Evolutionary conservation across 2,888 invertebrate genomes (phyloP).

Genomic region (Aphrophora alni): DNA sequence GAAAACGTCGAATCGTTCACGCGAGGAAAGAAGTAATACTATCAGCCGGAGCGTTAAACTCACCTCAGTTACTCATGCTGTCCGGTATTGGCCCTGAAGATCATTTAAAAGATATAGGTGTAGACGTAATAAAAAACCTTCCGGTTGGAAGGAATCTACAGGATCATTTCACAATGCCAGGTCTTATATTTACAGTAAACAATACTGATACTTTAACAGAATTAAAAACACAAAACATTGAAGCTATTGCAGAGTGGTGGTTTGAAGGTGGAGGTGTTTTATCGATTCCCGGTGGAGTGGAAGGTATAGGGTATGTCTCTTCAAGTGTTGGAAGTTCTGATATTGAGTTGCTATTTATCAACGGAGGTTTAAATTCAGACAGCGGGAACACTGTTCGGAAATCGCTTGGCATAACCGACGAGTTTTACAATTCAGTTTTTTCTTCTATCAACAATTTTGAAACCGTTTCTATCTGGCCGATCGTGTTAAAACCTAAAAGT

Average conservation of each 20-base stretch:
- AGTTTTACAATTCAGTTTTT: constrained; percentile 59
- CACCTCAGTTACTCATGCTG: constrained; percentile 74
- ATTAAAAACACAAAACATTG: constrained; percentile 26
- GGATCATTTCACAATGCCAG: constrained; percentile 70
- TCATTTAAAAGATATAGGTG: constrained; percentile 64
- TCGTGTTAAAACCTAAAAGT: constrained; percentile 65
- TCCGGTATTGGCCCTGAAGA: constrained; percentile 70
- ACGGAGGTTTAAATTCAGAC: constrained; percentile 66
- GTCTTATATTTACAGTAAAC: constrained; percentile 63
- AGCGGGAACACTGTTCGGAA: constrained; percentile 60
- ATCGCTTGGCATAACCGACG: constrained; percentile 58
- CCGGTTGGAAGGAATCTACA: constrained; percentile 71
- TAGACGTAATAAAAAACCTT: constrained; percentile 67
- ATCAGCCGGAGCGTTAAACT: constrained; percentile 79
- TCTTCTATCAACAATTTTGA: constrained; percentile 59
- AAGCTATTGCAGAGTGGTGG: constrained; percentile 44
- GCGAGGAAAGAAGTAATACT: constrained; percentile 67
- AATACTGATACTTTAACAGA: constrained; percentile 51
- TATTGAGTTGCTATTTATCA: constrained; percentile 71
- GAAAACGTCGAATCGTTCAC: constrained; percentile 53
- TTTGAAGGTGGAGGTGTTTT: constrained; percentile 55
- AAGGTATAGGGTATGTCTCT: constrained; percentile 66
- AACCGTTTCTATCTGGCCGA: constrained; percentile 62
- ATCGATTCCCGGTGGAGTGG: constrained; percentile 63
- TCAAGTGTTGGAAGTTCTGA: constrained; percentile 65